Base-by-base conservation (phyloP, 2,113 vertebrate species). In the Psilopsiagon aurifrons region DNA sequence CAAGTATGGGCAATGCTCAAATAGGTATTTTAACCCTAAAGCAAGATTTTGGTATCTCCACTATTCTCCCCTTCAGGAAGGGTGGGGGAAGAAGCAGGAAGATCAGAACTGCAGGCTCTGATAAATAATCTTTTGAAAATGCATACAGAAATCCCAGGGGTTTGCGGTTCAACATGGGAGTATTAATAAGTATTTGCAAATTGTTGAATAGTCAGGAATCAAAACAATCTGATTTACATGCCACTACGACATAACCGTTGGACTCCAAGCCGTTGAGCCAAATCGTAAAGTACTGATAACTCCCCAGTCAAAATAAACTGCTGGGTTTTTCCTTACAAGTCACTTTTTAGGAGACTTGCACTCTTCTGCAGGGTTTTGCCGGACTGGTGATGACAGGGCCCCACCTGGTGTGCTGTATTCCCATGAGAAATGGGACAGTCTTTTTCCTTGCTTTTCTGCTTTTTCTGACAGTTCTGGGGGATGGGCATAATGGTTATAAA, bases 1-100 rank as follows among this genome's bases (percentile, higher is more conserved):
- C 91, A 92, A 94, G 91, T 55, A 68, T 25, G 3, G 10, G 46
- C 91, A 91, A 41, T 1, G 10, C 64, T 74, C 77, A 59, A 12
- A 60, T 92, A 78, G 51, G 73, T 88, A 52, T 90, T 95, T 88
- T 68, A 82, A 69, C 60, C 80, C 86, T 86, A 46, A 31, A 84
- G 88, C 51, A 75, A 88, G 52, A 33, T 92, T 88, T 71, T 0
- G 0, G 11, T 86, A 68, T 89, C 55, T 92, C 66, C 4, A 39
- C 25, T 68, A 0, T 90, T 88, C 35, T 90, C 2, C 22, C 11
- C 51, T 37, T 81, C 25, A 31, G 83, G 49, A 74, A 35, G 39
- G 47, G 55, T 4, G 14, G 75, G 51, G 51, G 52, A 88, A 81
- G 76, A 63, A 88, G 37, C 41, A 74, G 74, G 43, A 93, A 39